Percentiles rank a stretch among this genome's conserved stretches.
Conservation (phyloP, 2,888 invertebrate genomes). For the Drosophila putrida region DNA sequence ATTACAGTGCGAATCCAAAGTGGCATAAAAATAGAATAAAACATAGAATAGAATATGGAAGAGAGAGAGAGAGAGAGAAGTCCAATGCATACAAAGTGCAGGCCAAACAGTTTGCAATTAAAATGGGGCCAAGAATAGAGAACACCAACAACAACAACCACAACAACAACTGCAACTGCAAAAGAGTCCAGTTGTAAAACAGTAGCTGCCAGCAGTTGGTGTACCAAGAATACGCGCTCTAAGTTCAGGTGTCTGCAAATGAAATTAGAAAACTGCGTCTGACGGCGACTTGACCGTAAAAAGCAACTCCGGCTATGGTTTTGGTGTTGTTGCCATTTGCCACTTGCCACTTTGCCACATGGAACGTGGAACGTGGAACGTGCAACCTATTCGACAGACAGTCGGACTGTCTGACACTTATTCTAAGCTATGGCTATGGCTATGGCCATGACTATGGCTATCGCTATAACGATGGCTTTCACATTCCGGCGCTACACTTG, state of each 20-base stretch:
- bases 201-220: slow-evolving; percentile 14
- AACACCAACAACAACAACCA: slow-evolving; percentile 17
- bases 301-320: slow-evolving; percentile 23
- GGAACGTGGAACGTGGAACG: slow-evolving; percentile 65
- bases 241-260: slow-evolving; percentile 61
- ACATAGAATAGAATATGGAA: background rate
- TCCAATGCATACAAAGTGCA: slow-evolving; percentile 75
- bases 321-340: slow-evolving; percentile 6
- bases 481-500: slow-evolving; percentile 72
- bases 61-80: background rate
- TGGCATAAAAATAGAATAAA: slow-evolving; percentile 75
- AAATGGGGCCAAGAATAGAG: slow-evolving; percentile 65
- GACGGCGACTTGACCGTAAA: slow-evolving; percentile 51
- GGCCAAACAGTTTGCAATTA: slow-evolving; percentile 70
- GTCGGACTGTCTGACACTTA: slow-evolving; percentile 38
- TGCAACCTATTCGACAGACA: slow-evolving; percentile 51
- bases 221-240: slow-evolving; percentile 7
- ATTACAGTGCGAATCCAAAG: slow-evolving; percentile 63
- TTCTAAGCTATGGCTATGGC: slow-evolving; percentile 35
- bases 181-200: slow-evolving; percentile 40
- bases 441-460: slow-evolving; percentile 19
- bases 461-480: slow-evolving; percentile 62
- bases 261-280: slow-evolving; percentile 59
- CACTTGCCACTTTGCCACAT: slow-evolving; percentile 4
- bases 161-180: slow-evolving; percentile 14